Evolutionary conservation across 1,140 invertebrate species (phyloP).

Genomic region (Neocloeon triangulifer): DNA sequence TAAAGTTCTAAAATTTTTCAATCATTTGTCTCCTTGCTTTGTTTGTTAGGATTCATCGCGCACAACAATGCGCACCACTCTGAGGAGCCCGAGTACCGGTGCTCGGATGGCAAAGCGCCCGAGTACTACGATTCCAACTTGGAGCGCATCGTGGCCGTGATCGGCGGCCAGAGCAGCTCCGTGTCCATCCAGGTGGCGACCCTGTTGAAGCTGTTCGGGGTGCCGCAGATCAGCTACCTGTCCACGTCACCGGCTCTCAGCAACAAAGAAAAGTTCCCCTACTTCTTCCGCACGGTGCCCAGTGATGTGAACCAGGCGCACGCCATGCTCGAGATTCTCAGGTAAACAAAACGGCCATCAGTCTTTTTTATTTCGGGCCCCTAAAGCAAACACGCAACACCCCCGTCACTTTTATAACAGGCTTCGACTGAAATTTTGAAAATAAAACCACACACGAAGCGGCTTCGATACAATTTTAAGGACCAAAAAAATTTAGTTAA

Average conservation of each 20-base stretch:
- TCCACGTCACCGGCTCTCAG: conserved; percentile 30
- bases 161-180: conserved; percentile 28
- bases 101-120: conserved; percentile 20
- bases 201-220: conserved; percentile 25
- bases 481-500: no score
- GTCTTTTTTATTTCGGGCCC: no score
- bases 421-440: no score
- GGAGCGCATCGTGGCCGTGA: conserved; percentile 25
- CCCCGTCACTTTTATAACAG: no score
- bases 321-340: conserved; percentile 30
- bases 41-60: conserved; percentile 22
- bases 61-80: conserved; percentile 21
- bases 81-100: conserved; percentile 20
- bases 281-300: conserved; percentile 35
- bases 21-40: no score
- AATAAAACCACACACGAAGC: no score
- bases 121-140: conserved; percentile 20
- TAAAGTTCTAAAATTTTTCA: no score
- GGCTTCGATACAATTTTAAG: no score
- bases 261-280: conserved; percentile 26
- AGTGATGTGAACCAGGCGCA: conserved; percentile 31
- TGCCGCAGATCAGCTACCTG: conserved; percentile 35
- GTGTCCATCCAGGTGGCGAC: conserved; percentile 32
- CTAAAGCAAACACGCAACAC: no score
- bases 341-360: no score